A percentile compares a stretch with the other conserved stretches of the same genome.
Evolutionary conservation across 1,140 invertebrate species (phyloP).

Genomic region (Alviniconcha marisindica): DNA sequence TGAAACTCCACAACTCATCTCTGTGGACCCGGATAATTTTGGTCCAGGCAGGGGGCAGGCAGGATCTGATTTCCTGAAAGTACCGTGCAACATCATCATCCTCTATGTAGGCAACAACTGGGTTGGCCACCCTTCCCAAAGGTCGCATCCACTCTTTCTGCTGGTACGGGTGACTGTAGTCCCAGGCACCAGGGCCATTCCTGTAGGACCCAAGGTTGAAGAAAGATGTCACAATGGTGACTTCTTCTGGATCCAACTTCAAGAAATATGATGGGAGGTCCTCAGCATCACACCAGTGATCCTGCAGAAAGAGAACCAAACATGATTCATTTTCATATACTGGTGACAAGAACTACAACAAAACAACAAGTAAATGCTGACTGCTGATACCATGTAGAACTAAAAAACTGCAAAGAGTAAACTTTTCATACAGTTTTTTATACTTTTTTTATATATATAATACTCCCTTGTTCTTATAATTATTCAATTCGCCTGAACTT

Average conservation of each 20-base stretch:
- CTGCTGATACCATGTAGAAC: too few relatives aligned
- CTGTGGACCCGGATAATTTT: slow-evolving; percentile 49
- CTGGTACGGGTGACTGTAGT: slow-evolving; percentile 45
- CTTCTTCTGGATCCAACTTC: slow-evolving; percentile 44
- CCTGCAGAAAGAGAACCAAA: slow-evolving; percentile 5
- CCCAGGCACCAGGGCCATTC: slow-evolving; percentile 43
- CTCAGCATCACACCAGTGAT: slow-evolving; percentile 37
- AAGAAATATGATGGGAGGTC: slow-evolving; percentile 35
- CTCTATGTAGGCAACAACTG: slow-evolving; percentile 56
- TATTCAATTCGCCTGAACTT: too few relatives aligned
- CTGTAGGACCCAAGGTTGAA: slow-evolving; percentile 53
- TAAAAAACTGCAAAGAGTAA: too few relatives aligned
- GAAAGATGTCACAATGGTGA: slow-evolving; percentile 55
- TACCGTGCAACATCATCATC: slow-evolving; percentile 42
- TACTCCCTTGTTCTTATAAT: too few relatives aligned
- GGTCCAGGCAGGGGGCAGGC: slow-evolving; percentile 50
- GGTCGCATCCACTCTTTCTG: slow-evolving; percentile 55
- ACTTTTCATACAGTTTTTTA: too few relatives aligned
- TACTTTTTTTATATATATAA: too few relatives aligned
- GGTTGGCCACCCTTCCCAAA: slow-evolving; percentile 51
- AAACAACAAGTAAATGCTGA: too few relatives aligned
- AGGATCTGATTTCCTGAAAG: slow-evolving; percentile 39
- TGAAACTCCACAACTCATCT: slow-evolving; percentile 62
- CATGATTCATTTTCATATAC: too few relatives aligned
- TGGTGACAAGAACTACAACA: too few relatives aligned